Evolutionary conservation across 2,888 invertebrate species (phyloP).

Genomic region (Hyppa rectilinea): DNA sequence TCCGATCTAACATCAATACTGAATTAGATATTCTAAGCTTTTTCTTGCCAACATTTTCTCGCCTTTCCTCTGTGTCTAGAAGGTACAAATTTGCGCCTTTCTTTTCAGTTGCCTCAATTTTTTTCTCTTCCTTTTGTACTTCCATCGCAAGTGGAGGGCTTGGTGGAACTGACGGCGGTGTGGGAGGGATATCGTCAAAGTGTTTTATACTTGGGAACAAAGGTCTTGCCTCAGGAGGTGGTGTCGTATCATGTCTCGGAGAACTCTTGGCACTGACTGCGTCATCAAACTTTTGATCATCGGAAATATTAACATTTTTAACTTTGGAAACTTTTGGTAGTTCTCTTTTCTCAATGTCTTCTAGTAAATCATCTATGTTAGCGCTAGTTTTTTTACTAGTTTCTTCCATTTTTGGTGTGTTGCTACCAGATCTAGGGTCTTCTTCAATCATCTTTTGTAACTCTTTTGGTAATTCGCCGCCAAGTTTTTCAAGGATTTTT

Average conservation of each 20-base stretch:
- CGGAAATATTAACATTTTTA: conserved; percentile 74
- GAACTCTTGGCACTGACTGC: conserved; percentile 72
- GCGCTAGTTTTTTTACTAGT: conserved; percentile 61
- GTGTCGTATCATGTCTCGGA: conserved; percentile 71
- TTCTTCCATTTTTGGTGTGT: conserved; percentile 75
- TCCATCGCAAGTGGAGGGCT: conserved; percentile 65
- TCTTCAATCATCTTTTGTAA: conserved; percentile 85
- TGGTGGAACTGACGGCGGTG: conserved; percentile 57
- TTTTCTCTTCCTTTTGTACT: conserved; percentile 68
- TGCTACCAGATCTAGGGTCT: conserved; percentile 72
- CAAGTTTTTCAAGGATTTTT: conserved; percentile 88
- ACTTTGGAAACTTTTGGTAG: conserved; percentile 78
- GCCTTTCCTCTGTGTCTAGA: conserved; percentile 72
- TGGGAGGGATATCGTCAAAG: conserved; percentile 73
- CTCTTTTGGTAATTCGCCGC: conserved; percentile 89
- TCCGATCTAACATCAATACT: conserved; percentile 81
- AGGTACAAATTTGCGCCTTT: conserved; percentile 84
- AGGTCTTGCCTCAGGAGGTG: conserved; percentile 73
- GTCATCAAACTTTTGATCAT: conserved; percentile 68
- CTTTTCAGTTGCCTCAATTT: conserved; percentile 74
- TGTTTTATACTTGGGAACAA: conserved; percentile 77
- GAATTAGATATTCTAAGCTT: conserved; percentile 87
- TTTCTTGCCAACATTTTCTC: conserved; percentile 77
- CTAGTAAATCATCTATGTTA: conserved; percentile 82
- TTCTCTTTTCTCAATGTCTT: conserved; percentile 86